These are phyloP conservation scores for Agrotis ipsilon DNA, from an alignment of 2,888 invertebrate species.

Conservation along the genomic window DNA sequence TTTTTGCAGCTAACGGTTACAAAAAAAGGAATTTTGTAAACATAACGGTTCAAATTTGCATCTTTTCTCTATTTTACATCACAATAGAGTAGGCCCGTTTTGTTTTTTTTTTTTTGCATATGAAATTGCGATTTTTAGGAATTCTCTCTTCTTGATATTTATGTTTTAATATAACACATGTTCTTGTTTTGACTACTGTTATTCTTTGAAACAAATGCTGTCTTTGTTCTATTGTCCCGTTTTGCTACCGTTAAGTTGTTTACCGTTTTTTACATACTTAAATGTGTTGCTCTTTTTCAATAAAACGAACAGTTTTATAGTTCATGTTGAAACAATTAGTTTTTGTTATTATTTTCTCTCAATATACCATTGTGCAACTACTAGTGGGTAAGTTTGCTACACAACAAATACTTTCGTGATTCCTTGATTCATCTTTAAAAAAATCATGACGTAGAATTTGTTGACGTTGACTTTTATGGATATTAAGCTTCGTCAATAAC, in stretches of 20 bases:
- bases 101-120: slow-evolving; percentile 55
- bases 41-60: slow-evolving; percentile 87
- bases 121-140: slow-evolving; percentile 67
- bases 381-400: neutral
- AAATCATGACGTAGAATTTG: too few species aligned
- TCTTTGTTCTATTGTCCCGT: slow-evolving; percentile 66
- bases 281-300: slow-evolving; percentile 35
- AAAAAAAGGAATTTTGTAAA: slow-evolving; percentile 81
- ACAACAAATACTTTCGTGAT: neutral
- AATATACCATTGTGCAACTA: slow-evolving; percentile 15
- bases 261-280: slow-evolving; percentile 41
- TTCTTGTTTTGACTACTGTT: slow-evolving; percentile 78
- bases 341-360: slow-evolving; percentile 13
- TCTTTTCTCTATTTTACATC: slow-evolving; percentile 82
- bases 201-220: slow-evolving; percentile 72
- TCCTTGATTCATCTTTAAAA: neutral
- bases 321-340: slow-evolving; percentile 7
- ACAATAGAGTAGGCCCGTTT: slow-evolving; percentile 80
- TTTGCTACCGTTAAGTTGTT: slow-evolving; percentile 61
- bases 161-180: slow-evolving; percentile 76
- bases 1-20: slow-evolving; percentile 83
- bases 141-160: slow-evolving; percentile 65
- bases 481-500: too few species aligned
- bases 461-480: too few species aligned
- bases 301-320: slow-evolving; percentile 31